Evolutionary conservation across 2,113 vertebrate species (phyloP).

Genomic region (Geothlypis trichas): DNA sequence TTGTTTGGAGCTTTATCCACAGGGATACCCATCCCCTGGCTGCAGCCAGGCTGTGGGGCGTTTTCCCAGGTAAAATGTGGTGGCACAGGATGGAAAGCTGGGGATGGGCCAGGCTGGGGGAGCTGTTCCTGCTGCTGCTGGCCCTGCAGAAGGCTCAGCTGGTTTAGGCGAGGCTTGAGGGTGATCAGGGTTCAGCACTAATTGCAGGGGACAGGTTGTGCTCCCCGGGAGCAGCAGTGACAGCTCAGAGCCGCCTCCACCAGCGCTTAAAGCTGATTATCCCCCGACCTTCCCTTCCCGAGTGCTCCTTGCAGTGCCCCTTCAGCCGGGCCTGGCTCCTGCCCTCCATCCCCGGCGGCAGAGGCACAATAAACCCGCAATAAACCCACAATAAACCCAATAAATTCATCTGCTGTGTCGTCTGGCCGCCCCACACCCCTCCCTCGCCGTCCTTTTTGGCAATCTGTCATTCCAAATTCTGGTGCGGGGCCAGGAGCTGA

Average conservation of each 20-base stretch:
- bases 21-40: background rate
- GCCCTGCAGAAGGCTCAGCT: background rate
- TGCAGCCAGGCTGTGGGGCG: background rate
- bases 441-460: constrained; percentile 13
- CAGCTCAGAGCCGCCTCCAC: background rate
- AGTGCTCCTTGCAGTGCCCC: background rate
- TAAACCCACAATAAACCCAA: background rate
- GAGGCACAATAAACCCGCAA: background rate
- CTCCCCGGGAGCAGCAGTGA: background rate
- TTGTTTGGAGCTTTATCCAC: rapidly evolving
- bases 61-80: rapidly evolving
- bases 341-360: background rate
- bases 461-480: background rate
- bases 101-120: rapidly evolving
- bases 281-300: background rate
- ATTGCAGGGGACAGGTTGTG: background rate
- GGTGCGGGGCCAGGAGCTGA: constrained; percentile 15
- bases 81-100: rapidly evolving
- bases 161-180: rapidly evolving
- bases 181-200: rapidly evolving
- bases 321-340: background rate
- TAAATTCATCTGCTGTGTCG: constrained; percentile 2
- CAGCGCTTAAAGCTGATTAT: background rate
- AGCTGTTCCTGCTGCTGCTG: no score
- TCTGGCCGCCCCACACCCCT: background rate